These are phyloP conservation scores for Eutolmus rufibarbis DNA, from an alignment of 2,888 invertebrate genomes.

Conservation along the genomic window DNA sequence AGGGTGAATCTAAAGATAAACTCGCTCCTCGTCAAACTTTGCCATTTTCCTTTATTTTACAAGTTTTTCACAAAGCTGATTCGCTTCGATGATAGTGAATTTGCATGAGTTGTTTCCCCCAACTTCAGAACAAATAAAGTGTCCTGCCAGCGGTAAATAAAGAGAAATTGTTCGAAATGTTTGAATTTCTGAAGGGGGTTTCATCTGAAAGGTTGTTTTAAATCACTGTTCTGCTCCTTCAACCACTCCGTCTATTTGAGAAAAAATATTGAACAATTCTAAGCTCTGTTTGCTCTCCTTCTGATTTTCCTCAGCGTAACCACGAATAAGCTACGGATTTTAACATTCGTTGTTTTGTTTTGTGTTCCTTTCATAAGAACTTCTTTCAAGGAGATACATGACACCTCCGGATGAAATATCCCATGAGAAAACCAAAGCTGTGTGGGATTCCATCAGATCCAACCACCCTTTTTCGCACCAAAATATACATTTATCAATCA, in stretches of 20 bases:
- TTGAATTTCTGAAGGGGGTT: not conserved
- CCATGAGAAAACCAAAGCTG: not conserved
- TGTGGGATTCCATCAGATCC: not conserved
- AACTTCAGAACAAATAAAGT: not conserved
- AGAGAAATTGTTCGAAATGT: not conserved
- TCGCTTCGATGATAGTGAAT: not conserved
- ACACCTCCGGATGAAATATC: not conserved
- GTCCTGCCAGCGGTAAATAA: not conserved
- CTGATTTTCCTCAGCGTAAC: not conserved
- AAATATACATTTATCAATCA: not conserved
- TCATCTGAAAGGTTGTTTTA: not conserved
- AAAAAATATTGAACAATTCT: not conserved
- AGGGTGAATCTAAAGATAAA: not conserved
- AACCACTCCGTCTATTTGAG: not conserved
- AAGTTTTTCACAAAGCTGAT: not conserved
- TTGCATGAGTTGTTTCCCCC: not conserved
- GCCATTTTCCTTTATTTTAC: not conserved
- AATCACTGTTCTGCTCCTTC: not conserved
- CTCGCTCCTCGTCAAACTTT: constrained; percentile 5
- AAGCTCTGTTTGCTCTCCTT: not conserved
- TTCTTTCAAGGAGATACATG: not conserved
- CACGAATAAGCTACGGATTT: not conserved
- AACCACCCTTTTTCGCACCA: not conserved
- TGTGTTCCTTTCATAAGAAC: not conserved
- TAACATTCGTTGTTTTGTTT: not conserved